Conservation (phyloP, 2,797 vertebrate species). For the Catharus ustulatus region DNA sequence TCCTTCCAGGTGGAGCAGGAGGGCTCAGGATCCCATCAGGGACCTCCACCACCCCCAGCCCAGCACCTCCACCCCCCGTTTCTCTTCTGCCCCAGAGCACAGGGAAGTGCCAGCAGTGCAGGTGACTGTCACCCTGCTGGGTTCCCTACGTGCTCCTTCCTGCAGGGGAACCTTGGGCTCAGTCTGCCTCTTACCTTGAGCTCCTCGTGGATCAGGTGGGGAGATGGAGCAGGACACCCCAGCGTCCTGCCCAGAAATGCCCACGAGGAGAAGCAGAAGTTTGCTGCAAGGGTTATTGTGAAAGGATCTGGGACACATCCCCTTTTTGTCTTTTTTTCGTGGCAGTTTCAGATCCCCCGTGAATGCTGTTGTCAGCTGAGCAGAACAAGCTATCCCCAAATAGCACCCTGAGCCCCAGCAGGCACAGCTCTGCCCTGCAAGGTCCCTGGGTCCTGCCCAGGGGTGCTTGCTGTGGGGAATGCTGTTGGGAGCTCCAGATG, state of each 20-base stretch:
- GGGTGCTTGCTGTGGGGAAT: background rate
- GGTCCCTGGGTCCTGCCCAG: background rate
- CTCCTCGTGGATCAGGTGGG: background rate
- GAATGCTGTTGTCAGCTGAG: background rate
- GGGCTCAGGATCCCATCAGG: background rate
- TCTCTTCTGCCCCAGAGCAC: background rate
- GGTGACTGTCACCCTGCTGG: background rate
- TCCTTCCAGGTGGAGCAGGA: background rate
- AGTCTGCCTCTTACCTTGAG: conserved; percentile 33
- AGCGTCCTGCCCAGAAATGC: background rate
- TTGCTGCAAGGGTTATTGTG: background rate
- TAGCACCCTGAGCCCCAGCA: rapidly evolving
- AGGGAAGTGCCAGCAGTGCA: background rate
- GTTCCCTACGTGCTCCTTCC: rapidly evolving
- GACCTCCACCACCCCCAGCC: background rate
- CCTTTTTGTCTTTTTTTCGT: conserved; percentile 10
- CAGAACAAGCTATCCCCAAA: background rate
- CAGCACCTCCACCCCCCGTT: background rate
- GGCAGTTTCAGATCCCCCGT: conserved; percentile 31
- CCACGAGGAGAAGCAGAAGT: background rate
- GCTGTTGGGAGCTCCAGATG: background rate
- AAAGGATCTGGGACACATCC: conserved; percentile 38
- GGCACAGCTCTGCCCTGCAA: background rate
- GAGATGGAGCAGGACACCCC: background rate
- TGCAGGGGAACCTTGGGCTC: background rate